These are phyloP conservation scores for Drosophila lowei DNA, from an alignment of 1,140 invertebrate genomes.

Conservation along the genomic window DNA sequence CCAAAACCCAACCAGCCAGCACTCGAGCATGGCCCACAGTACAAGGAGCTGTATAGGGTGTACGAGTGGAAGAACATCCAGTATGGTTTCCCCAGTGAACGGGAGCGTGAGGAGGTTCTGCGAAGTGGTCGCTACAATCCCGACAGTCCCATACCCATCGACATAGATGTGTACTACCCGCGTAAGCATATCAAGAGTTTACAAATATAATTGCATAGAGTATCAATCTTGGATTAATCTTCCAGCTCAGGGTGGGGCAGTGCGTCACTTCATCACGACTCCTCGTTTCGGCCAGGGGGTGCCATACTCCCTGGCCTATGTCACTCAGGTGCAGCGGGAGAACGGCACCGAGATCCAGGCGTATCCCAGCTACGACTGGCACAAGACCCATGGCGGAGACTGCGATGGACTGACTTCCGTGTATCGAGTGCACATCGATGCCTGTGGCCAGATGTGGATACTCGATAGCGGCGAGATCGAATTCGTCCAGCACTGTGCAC, in stretches of 20 bases:
- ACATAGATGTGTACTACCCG: conserved; percentile 61
- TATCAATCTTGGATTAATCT: background rate
- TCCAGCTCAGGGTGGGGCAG: conserved; percentile 20
- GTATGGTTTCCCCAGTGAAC: conserved; percentile 56
- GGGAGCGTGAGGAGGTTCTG: conserved; percentile 32
- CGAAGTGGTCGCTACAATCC: conserved; percentile 54
- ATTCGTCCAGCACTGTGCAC: conserved; percentile 84
- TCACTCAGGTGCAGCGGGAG: conserved; percentile 26
- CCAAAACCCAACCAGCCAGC: background rate
- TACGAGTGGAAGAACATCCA: conserved; percentile 60
- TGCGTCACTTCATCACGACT: conserved; percentile 49
- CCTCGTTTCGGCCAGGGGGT: conserved; percentile 61
- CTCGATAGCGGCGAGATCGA: conserved; percentile 86
- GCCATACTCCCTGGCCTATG: conserved; percentile 53
- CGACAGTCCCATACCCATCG: conserved; percentile 59
- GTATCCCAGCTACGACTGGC: conserved; percentile 60
- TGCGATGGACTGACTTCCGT: conserved; percentile 63
- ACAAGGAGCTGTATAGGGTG: conserved; percentile 36
- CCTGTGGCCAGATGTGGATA: conserved; percentile 87
- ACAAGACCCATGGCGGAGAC: conserved; percentile 58
- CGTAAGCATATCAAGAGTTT: conserved; percentile 28
- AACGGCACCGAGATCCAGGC: conserved; percentile 55
- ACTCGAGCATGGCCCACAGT: conserved; percentile 7
- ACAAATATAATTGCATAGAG: background rate
- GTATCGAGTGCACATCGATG: conserved; percentile 57